Base-by-base conservation (phyloP, 2,113 vertebrate species). In the Procavia capensis region DNA sequence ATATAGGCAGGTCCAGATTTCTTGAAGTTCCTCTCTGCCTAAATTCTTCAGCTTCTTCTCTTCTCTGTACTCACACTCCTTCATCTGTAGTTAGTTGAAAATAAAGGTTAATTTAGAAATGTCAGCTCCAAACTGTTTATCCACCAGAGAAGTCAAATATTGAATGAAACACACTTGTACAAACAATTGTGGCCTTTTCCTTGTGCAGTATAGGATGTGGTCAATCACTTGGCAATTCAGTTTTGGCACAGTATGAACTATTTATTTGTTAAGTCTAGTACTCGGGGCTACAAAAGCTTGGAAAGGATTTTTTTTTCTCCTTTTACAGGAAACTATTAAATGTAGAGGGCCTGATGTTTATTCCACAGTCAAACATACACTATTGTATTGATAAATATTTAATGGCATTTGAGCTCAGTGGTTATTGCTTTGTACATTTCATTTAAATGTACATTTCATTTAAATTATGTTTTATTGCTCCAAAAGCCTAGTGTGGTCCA, bases 151-250 rank as follows among this genome's bases (percentile, higher is more conserved):
- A 98, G 97, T 97, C 93, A 96, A 98, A 98, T 8, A 50, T 31
- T 94, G 97, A 98, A 98, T 98, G 96, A 98, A 98, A 98, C 94
- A 97, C 98, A 98, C 95, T 98, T 98, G 97, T 98, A 95, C 97
- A 98, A 99, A 98, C 98, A 98, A 94, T 91, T 96, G 90, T 50
- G n/a, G 91, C 78, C 93, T 97, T 98, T 98, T 98, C 89, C 94
- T 98, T 96, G 43, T 96, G 95, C 87, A 93, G 29, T 91, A 70
- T 97, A 98, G 98, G 98, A 98, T 99, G 98, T 98, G 98, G 98
- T 98, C 98, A 98, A 97, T 98, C 98, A 98, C 97, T 98, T 97
- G 91, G 97, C 97, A 98, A 98, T 98, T 98, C 94, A 94, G n/a
- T 97, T 98, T 98, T 98, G 98, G 98, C 97, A 98, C 93, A 96